phyloP scores from a whole-genome alignment of 2,797 vertebrate genomes.

The Antrozous pallidus region DNA sequence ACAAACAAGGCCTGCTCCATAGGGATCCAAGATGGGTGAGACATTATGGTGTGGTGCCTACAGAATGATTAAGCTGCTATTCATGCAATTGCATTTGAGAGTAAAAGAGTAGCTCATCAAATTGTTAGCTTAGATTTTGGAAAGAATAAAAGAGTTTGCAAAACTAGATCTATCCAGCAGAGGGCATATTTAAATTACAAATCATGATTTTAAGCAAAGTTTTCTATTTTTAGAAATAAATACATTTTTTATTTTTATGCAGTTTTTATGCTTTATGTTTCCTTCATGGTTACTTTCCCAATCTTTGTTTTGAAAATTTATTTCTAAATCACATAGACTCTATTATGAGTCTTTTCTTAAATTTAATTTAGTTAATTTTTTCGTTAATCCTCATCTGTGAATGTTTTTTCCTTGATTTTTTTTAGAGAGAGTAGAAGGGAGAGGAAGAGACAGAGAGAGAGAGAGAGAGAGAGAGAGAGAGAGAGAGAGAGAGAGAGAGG shows the following conservation, averaged over 20 bases:
- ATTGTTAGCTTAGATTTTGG: not conserved
- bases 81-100: not conserved
- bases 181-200: conserved; percentile 68
- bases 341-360: not conserved
- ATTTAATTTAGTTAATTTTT: no score
- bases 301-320: not conserved
- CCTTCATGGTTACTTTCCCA: not conserved
- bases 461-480: no score
- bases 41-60: not conserved
- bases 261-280: conserved; percentile 28
- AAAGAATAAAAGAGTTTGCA: not conserved
- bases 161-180: conserved; percentile 73
- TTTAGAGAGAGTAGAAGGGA: no score
- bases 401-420: no score
- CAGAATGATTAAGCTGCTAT: not conserved
- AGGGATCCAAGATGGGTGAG: not conserved
- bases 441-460: no score
- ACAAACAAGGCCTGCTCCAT: not conserved
- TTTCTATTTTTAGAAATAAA: conserved; percentile 10
- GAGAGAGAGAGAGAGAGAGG: no score
- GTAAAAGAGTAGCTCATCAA: not conserved
- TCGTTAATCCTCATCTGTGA: no score
- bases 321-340: not conserved
- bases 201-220: not conserved
- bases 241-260: not conserved